Percentiles rank a stretch among this genome's conserved stretches.
Conservation (phyloP, 2,113 vertebrate genomes). For the Strigops habroptila region DNA sequence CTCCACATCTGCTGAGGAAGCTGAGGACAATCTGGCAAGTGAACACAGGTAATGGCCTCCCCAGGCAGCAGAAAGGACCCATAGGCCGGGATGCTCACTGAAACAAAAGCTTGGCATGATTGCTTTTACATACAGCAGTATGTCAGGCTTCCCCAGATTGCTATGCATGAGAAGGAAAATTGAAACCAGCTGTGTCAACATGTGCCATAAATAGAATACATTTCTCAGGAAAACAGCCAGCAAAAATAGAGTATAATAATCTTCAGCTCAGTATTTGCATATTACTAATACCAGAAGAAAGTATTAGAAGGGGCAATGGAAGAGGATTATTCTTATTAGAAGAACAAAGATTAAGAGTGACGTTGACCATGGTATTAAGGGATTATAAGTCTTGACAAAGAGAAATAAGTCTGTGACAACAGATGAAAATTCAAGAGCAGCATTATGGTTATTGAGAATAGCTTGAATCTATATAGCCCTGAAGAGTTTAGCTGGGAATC, state of each 20-base stretch:
- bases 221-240: conserved; percentile 33
- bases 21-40: neutral
- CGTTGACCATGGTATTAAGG: neutral
- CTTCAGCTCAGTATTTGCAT: neutral
- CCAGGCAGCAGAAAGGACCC: neutral
- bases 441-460: neutral
- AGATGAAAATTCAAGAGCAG: neutral
- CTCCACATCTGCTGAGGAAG: neutral
- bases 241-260: conserved; percentile 1
- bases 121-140: neutral
- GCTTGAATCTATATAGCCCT: neutral
- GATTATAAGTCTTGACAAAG: neutral
- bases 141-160: neutral
- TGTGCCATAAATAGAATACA: conserved; percentile 30
- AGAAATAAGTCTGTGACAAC: neutral
- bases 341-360: neutral
- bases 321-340: neutral
- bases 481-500: neutral
- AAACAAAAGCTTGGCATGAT: conserved; percentile 19
- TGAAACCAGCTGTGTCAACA: conserved; percentile 36
- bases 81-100: neutral
- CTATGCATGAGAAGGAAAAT: conserved; percentile 43
- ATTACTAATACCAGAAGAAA: neutral
- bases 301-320: neutral
- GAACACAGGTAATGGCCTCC: neutral